Evolutionary conservation across 2,113 vertebrate species (phyloP).

Genomic region (Promerops cafer): DNA sequence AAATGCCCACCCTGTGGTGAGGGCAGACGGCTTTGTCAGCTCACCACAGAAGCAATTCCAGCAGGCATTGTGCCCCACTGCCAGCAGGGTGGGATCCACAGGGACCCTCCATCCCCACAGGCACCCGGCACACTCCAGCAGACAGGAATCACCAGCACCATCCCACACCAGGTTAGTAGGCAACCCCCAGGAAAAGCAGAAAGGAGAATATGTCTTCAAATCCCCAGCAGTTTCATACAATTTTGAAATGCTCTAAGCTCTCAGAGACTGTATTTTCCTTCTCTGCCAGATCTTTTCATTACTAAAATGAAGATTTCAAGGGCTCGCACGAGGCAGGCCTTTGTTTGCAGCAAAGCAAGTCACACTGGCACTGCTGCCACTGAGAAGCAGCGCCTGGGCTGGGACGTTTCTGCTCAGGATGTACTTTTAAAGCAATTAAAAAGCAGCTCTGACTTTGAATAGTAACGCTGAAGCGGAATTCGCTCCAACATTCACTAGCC

Average conservation of each 20-base stretch:
- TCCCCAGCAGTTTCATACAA: background rate
- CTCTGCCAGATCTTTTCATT: background rate
- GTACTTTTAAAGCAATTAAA: conserved; percentile 25
- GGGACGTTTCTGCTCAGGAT: conserved; percentile 15
- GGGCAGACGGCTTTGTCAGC: background rate
- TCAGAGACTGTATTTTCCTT: background rate
- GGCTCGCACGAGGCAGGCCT: fast-evolving
- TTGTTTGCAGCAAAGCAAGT: background rate
- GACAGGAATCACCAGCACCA: fast-evolving
- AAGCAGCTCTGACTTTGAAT: conserved; percentile 9
- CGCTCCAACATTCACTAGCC: conserved; percentile 39
- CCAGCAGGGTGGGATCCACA: background rate
- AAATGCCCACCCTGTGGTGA: background rate
- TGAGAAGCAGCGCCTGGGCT: background rate
- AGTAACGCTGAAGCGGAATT: background rate
- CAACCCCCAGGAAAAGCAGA: background rate
- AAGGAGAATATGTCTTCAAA: background rate
- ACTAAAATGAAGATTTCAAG: background rate
- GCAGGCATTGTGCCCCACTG: background rate
- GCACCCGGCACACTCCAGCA: fast-evolving
- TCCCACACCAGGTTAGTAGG: background rate
- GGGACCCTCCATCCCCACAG: background rate
- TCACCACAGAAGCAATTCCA: background rate
- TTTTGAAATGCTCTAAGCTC: background rate
- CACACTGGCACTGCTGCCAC: background rate